Percentiles rank a stretch among this genome's conserved stretches.
Evolutionary conservation across 2,888 invertebrate species (phyloP).

Genomic region (Agrotis puta): DNA sequence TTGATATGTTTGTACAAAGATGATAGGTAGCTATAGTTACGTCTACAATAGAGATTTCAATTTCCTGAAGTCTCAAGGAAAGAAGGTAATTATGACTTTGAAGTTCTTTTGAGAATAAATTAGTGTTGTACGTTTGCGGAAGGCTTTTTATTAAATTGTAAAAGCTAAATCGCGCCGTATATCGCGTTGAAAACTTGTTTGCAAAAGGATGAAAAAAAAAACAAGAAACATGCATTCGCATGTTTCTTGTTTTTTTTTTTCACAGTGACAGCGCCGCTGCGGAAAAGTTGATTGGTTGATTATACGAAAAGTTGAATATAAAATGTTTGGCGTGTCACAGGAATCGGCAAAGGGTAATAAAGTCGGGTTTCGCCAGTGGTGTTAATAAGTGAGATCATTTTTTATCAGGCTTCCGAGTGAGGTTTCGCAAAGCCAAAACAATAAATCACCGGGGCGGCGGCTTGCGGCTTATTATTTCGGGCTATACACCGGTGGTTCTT

Average conservation of each 20-base stretch:
- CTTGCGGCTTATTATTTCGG: constrained; percentile 88
- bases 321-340: constrained; percentile 71
- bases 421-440: constrained; percentile 88
- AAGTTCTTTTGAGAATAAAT: constrained; percentile 48
- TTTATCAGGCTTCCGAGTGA: constrained; percentile 87
- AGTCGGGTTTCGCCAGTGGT: constrained; percentile 81
- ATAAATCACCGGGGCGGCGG: constrained; percentile 86
- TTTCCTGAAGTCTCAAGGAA: constrained; percentile 40
- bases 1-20: constrained; percentile 33
- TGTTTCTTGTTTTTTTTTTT: too few relatives aligned
- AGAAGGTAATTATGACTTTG: constrained; percentile 56
- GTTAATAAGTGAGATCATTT: constrained; percentile 90
- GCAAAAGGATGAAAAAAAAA: constrained; percentile 45
- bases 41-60: constrained; percentile 48
- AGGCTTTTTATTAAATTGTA: constrained; percentile 39
- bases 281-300: constrained; percentile 66
- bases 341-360: constrained; percentile 82
- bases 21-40: constrained; percentile 38
- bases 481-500: constrained; percentile 80
- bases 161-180: constrained; percentile 26
- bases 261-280: constrained; percentile 29
- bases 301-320: constrained; percentile 70
- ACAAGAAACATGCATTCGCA: constrained; percentile 42
- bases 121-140: constrained; percentile 22
- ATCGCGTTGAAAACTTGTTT: constrained; percentile 44